Evolutionary conservation across 2,113 vertebrate species (phyloP).

Genomic region (Lepus timidus): DNA sequence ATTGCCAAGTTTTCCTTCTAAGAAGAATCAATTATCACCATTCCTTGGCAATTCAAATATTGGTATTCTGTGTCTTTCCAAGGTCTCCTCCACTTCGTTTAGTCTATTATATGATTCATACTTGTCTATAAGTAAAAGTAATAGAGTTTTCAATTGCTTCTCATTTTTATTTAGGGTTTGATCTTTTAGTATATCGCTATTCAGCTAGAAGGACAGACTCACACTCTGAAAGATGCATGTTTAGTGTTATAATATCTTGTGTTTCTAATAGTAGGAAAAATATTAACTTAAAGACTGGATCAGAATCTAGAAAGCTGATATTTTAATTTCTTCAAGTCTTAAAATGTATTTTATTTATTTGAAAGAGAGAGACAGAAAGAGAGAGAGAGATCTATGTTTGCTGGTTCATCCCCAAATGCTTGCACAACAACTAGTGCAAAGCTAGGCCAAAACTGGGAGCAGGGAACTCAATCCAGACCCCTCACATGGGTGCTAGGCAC

Average conservation of each 20-base stretch:
- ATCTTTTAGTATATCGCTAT: neutral
- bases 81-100: slow-evolving; percentile 42
- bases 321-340: neutral
- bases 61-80: neutral
- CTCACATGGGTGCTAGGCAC: no score
- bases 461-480: no score
- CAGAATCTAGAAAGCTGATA: neutral
- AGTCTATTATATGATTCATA: neutral
- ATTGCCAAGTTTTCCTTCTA: slow-evolving; percentile 27
- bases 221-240: neutral
- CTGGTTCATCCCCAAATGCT: no score
- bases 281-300: slow-evolving; percentile 7
- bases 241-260: slow-evolving; percentile 44
- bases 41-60: slow-evolving; percentile 41
- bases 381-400: no score
- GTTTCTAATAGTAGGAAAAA: neutral
- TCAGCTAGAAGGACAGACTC: neutral
- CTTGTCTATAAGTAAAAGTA: neutral
- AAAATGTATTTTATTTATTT: no score
- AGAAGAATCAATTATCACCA: slow-evolving; percentile 48
- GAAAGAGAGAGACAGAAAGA: no score
- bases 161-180: neutral
- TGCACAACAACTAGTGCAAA: no score
- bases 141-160: neutral
- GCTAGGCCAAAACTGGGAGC: no score